Evolutionary conservation across 1,140 invertebrate genomes (phyloP).

Genomic region (Pachypsylla venusta): DNA sequence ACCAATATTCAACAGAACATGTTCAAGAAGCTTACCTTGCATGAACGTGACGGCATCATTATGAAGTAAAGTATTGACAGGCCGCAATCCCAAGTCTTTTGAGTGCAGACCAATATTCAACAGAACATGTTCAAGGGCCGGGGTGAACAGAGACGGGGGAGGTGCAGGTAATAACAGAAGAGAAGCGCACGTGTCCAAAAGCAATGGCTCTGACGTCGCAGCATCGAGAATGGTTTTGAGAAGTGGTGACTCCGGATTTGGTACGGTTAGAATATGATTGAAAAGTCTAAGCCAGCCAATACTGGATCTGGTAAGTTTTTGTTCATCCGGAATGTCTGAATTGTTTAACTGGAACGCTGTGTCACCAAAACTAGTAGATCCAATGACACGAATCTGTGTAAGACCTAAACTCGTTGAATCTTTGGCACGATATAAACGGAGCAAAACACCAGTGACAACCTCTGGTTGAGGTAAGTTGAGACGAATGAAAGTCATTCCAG

Average conservation of each 20-base stretch:
- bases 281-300: constrained; percentile 50
- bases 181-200: constrained; percentile 56
- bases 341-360: constrained; percentile 22
- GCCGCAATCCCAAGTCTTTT: constrained; percentile 38
- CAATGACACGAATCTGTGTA: constrained; percentile 70
- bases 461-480: constrained; percentile 64
- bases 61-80: constrained; percentile 42
- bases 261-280: constrained; percentile 45
- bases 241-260: constrained; percentile 31
- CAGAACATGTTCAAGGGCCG: constrained; percentile 44
- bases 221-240: constrained; percentile 36
- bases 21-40: constrained; percentile 26
- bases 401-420: constrained; percentile 77
- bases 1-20: constrained; percentile 43
- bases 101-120: constrained; percentile 44
- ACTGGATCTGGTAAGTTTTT: constrained; percentile 37
- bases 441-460: constrained; percentile 33
- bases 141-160: constrained; percentile 40
- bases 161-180: constrained; percentile 51
- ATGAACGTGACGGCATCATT: constrained; percentile 21
- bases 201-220: constrained; percentile 49
- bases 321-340: constrained; percentile 32
- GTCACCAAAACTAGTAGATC: constrained; percentile 57
- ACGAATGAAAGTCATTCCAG: constrained; percentile 70
- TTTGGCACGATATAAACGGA: constrained; percentile 62